Percentiles rank a stretch among this genome's conserved stretches.
Evolutionary conservation across 2,797 vertebrate species (phyloP).

Genomic region (Streptopelia turtur): DNA sequence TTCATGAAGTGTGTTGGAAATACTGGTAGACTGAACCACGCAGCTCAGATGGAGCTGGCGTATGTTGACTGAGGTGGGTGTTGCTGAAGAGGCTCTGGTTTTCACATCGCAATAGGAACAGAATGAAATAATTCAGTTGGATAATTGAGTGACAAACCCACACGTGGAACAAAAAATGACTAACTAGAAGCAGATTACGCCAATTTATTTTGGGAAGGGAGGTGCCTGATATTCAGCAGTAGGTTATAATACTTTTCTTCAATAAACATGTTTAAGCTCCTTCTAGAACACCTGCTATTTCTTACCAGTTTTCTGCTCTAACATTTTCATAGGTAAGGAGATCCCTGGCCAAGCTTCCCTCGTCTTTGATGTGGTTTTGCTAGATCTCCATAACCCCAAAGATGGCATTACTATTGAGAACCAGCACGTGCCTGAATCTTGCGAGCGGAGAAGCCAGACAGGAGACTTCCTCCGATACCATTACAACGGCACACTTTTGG

Average conservation of each 20-base stretch:
- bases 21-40: not conserved
- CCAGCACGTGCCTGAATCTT: conserved; percentile 83
- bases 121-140: not conserved
- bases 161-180: not conserved
- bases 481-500: conserved; percentile 94
- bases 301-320: not conserved
- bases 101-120: not conserved
- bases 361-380: conserved; percentile 90
- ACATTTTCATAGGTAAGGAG: conserved; percentile 85
- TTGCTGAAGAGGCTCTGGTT: not conserved
- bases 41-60: not conserved
- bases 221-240: not conserved
- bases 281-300: not conserved
- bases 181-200: not conserved
- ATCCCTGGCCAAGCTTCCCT: conserved; percentile 96
- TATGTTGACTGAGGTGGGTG: not conserved
- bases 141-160: not conserved
- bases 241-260: not conserved
- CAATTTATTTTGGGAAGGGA: not conserved
- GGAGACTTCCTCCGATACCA: conserved; percentile 97
- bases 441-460: conserved; percentile 82
- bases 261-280: not conserved
- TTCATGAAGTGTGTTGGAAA: not conserved
- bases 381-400: conserved; percentile 97
- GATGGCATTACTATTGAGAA: conserved; percentile 88